Percentiles rank a stretch among this genome's conserved stretches.
Conservation (phyloP, 2,113 vertebrate genomes). For the Neodon shergylaensis region DNA sequence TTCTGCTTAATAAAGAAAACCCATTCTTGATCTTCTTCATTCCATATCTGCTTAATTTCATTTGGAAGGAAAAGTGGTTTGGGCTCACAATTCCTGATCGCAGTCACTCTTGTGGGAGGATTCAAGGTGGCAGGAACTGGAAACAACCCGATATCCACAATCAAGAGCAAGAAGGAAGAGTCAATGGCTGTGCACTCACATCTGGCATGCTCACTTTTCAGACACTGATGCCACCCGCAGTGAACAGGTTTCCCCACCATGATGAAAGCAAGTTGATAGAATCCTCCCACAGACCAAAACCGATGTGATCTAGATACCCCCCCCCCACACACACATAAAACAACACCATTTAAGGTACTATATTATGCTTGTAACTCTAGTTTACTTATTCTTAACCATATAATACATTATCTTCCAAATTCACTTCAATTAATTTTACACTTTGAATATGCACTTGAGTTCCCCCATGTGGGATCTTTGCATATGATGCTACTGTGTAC, state of each 20-base stretch:
- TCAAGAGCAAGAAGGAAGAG: neutral
- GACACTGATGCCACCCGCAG: too few relatives aligned
- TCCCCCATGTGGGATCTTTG: neutral
- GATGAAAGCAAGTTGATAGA: neutral
- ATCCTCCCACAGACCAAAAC: neutral
- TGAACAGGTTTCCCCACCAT: neutral
- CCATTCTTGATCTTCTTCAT: neutral
- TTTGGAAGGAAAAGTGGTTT: neutral
- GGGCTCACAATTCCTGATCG: neutral
- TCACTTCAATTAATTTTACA: neutral
- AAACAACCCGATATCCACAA: neutral
- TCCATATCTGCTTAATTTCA: neutral
- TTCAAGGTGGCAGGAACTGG: neutral
- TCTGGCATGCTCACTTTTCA: neutral
- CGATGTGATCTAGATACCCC: neutral
- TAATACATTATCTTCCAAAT: neutral
- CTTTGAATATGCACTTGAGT: neutral
- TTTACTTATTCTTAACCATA: neutral
- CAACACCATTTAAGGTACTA: neutral
- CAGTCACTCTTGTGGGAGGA: neutral
- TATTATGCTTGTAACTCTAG: neutral
- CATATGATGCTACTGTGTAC: neutral
- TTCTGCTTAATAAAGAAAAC: neutral
- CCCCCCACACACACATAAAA: neutral
- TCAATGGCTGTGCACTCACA: neutral